Evolutionary conservation across 92 coral and sea anemone genomes (phyloP).

Genomic region (Desmophyllum pertusum): DNA sequence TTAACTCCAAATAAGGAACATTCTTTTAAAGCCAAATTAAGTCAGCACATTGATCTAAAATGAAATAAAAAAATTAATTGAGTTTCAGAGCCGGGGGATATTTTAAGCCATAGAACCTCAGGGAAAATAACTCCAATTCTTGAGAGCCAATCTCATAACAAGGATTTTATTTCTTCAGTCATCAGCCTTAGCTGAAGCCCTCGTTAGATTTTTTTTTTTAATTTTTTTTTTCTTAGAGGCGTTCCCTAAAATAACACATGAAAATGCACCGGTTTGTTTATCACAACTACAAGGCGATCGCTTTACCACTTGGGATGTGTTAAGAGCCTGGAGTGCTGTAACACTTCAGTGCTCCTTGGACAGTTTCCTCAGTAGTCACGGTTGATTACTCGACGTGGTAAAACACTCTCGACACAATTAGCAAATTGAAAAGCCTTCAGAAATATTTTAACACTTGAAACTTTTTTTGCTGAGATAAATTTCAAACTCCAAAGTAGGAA

Average conservation of each 20-base stretch:
- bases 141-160: not conserved
- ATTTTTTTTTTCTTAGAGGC: not conserved
- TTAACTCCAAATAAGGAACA: not conserved
- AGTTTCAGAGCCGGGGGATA: not conserved
- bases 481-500: not conserved
- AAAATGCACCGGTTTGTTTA: not conserved
- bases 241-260: not conserved
- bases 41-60: not conserved
- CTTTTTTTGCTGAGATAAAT: no score
- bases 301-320: not conserved
- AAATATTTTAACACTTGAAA: not conserved
- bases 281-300: not conserved
- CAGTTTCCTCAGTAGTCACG: constrained; percentile 8
- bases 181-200: not conserved
- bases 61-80: no score
- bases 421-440: not conserved
- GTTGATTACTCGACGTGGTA: constrained; percentile 7
- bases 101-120: not conserved
- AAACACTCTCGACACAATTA: not conserved
- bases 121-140: not conserved
- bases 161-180: not conserved
- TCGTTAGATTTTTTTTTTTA: not conserved
- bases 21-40: not conserved
- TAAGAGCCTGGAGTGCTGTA: not conserved
- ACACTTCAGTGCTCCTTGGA: constrained; percentile 1